Evolutionary conservation across 1,140 invertebrate genomes (phyloP).

Genomic region (Propsilocerus akamusi): DNA sequence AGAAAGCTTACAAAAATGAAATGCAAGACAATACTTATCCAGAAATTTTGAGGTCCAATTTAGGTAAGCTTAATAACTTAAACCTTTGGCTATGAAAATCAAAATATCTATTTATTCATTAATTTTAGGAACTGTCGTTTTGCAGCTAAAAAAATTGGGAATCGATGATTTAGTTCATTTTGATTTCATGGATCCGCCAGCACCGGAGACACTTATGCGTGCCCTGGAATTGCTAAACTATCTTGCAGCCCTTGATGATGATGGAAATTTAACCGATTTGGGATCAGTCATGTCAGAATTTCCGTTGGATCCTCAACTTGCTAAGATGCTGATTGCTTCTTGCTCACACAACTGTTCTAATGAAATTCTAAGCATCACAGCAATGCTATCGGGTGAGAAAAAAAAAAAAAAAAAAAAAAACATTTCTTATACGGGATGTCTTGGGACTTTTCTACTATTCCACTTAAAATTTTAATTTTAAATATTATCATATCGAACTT

Average conservation of each 20-base stretch:
- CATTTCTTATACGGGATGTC: no score
- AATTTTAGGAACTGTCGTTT: constrained; percentile 55
- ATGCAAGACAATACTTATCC: constrained; percentile 99
- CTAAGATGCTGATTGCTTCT: constrained; percentile 94
- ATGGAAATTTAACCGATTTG: constrained; percentile 78
- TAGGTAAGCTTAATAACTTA: no score
- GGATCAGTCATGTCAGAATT: constrained; percentile 97
- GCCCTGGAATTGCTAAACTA: constrained; percentile 93
- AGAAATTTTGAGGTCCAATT: constrained; percentile 53
- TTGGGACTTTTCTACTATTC: no score
- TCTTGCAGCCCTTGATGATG: constrained; percentile 76
- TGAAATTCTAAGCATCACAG: constrained; percentile 96
- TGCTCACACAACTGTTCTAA: constrained; percentile 98
- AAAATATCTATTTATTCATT: no score
- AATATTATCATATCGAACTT: no score
- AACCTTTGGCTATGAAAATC: neutral
- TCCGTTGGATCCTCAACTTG: constrained; percentile 88
- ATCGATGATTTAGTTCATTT: constrained; percentile 97
- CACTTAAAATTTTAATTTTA: no score
- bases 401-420: no score
- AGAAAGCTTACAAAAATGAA: constrained; percentile 91
- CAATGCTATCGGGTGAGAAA: constrained; percentile 95
- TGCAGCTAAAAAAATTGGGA: constrained; percentile 75
- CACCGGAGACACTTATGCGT: constrained; percentile 93
- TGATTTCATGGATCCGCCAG: constrained; percentile 98